phyloP scores from a whole-genome alignment of 2,888 invertebrate genomes.

The Idaea straminata region DNA sequence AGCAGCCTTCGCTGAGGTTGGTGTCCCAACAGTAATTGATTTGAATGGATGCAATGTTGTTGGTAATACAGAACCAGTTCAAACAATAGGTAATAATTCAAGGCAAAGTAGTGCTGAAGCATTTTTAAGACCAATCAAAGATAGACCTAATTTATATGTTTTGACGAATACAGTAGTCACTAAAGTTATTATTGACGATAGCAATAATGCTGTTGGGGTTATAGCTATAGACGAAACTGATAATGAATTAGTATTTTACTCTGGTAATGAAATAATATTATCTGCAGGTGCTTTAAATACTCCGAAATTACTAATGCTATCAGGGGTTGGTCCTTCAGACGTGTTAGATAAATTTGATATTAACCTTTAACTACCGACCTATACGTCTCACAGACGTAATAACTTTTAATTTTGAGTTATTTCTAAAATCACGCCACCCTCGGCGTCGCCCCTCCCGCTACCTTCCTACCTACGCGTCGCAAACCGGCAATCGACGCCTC shows the following conservation, averaged over 20 bases:
- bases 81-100: constrained; percentile 10
- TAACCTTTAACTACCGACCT: no score
- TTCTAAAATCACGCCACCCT: no score
- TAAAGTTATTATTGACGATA: constrained; percentile 21
- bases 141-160: constrained; percentile 21
- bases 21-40: constrained; percentile 18
- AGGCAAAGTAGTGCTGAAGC: constrained; percentile 23
- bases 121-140: constrained; percentile 18
- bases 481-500: no score
- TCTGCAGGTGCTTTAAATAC: constrained; percentile 28
- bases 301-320: constrained; percentile 29
- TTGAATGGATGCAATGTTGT: constrained; percentile 16
- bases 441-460: no score
- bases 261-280: constrained; percentile 25
- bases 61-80: constrained; percentile 23
- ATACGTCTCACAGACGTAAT: no score
- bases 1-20: constrained; percentile 21
- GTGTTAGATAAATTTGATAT: background rate
- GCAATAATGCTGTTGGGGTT: constrained; percentile 13
- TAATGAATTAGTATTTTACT: constrained; percentile 16
- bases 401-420: no score
- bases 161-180: constrained; percentile 20
- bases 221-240: constrained; percentile 15
- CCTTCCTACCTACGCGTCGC: no score
- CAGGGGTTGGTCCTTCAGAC: background rate